A percentile compares a stretch with the other conserved stretches of the same genome.
These are phyloP conservation scores for Theocolax elegans DNA, from an alignment of 1,140 invertebrate species.

Conservation along the genomic window DNA sequence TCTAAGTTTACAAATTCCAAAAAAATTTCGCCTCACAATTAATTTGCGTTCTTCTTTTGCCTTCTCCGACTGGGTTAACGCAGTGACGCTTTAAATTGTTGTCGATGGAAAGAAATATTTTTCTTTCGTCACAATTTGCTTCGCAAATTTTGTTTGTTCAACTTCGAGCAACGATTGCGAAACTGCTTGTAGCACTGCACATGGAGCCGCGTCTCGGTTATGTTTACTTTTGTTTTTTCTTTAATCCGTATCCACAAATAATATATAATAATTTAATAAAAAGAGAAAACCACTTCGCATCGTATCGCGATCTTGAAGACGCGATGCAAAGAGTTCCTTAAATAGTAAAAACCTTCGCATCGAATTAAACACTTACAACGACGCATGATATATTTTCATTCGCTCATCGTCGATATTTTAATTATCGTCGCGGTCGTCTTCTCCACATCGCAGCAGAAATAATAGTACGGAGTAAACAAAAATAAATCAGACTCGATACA, in stretches of 20 bases:
- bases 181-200: conserved; percentile 15
- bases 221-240: conserved; percentile 14
- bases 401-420: conserved; percentile 10
- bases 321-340: conserved; percentile 3
- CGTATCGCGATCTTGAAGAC: conserved; percentile 1
- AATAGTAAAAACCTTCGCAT: conserved; percentile 36
- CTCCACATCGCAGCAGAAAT: conserved; percentile 13
- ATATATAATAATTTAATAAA: conserved; percentile 35
- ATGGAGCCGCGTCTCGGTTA: conserved; percentile 4
- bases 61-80: background rate
- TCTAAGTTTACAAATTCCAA: conserved; percentile 17
- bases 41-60: background rate
- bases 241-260: conserved; percentile 33
- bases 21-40: conserved; percentile 15
- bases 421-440: conserved; percentile 19
- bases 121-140: background rate
- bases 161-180: conserved; percentile 12
- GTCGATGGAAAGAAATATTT: conserved; percentile 21
- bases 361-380: conserved; percentile 31
- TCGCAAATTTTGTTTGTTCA: conserved; percentile 20
- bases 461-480: conserved; percentile 8
- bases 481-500: background rate
- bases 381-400: conserved; percentile 32
- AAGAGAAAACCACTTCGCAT: conserved; percentile 16
- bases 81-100: conserved; percentile 11